These are phyloP conservation scores for Osedax fenrisi DNA, from an alignment of 2,888 invertebrate species.

Conservation along the genomic window DNA sequence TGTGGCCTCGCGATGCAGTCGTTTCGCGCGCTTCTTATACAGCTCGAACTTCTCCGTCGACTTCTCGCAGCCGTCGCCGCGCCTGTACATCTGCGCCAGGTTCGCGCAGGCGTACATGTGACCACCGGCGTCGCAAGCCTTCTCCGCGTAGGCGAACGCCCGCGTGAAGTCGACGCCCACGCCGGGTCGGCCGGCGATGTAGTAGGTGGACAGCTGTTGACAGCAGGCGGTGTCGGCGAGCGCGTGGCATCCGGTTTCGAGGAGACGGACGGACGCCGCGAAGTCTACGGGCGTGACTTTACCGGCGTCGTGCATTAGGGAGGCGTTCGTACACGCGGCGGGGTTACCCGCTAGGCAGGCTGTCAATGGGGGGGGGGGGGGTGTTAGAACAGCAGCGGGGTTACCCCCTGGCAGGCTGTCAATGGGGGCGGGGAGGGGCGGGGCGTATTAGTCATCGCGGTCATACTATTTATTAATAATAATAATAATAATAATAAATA, in stretches of 20 bases:
- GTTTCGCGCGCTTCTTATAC: constrained; percentile 60
- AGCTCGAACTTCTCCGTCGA: constrained; percentile 62
- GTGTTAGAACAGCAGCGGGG: too few species aligned
- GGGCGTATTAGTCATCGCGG: too few species aligned
- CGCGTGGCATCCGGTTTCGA: constrained; percentile 40
- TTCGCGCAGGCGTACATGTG: constrained; percentile 78
- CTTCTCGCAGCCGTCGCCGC: constrained; percentile 66
- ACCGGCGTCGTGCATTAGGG: constrained; percentile 33
- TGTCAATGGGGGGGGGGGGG: too few species aligned
- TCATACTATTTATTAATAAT: too few species aligned
- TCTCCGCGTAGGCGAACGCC: constrained; percentile 66
- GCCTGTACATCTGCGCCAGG: constrained; percentile 60
- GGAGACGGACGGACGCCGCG: constrained; percentile 36
- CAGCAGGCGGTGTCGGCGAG: constrained; percentile 61
- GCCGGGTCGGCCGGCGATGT: constrained; percentile 58
- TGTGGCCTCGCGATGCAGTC: constrained; percentile 22
- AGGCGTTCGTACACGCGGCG: constrained; percentile 41
- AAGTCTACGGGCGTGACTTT: constrained; percentile 36
- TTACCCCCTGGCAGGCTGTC: too few species aligned
- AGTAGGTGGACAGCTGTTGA: constrained; percentile 68
- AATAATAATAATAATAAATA: too few species aligned
- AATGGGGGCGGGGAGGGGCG: too few species aligned
- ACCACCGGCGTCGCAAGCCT: constrained; percentile 64
- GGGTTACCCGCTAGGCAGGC: constrained; percentile 12
- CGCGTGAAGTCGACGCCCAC: constrained; percentile 60